Percentiles rank a stretch among this genome's conserved stretches.
phyloP scores from a whole-genome alignment of 2,888 invertebrate genomes.

The Caenorhabditis imperialis region DNA sequence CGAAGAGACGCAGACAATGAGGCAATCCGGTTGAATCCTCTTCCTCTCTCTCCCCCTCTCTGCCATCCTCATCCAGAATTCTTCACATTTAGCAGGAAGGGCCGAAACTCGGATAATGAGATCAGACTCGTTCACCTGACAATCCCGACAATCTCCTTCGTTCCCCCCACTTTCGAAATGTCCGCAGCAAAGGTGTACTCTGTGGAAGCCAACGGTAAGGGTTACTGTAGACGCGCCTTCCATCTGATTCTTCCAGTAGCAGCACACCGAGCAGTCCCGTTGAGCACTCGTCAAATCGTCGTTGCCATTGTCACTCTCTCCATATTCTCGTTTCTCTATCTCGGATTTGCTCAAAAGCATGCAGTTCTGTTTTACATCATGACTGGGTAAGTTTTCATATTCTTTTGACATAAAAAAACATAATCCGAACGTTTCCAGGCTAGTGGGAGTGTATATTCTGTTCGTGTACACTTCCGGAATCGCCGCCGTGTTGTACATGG shows the following conservation, averaged over 20 bases:
- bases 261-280: constrained; percentile 56
- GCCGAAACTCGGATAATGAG: constrained; percentile 17
- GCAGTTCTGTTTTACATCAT: constrained; percentile 59
- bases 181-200: constrained; percentile 9
- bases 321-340: constrained; percentile 60
- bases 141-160: constrained; percentile 5
- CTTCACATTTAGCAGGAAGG: constrained; percentile 1
- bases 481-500: constrained; percentile 64
- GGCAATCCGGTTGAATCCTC: constrained; percentile 8
- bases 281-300: constrained; percentile 56
- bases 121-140: constrained; percentile 19
- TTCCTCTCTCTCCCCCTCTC: background rate
- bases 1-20: constrained; percentile 19
- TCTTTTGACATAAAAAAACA: background rate
- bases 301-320: constrained; percentile 46
- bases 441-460: constrained; percentile 55
- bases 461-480: constrained; percentile 62
- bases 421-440: constrained; percentile 40
- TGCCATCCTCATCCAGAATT: constrained; percentile 17
- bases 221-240: background rate
- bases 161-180: too few relatives aligned
- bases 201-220: background rate
- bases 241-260: constrained; percentile 14
- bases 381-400: constrained; percentile 55
- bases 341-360: constrained; percentile 64